Evolutionary conservation across 2,113 vertebrate species (phyloP), one percentile per base, ranked within the genome.

Genomic region (Serilophus lunatus): DNA sequence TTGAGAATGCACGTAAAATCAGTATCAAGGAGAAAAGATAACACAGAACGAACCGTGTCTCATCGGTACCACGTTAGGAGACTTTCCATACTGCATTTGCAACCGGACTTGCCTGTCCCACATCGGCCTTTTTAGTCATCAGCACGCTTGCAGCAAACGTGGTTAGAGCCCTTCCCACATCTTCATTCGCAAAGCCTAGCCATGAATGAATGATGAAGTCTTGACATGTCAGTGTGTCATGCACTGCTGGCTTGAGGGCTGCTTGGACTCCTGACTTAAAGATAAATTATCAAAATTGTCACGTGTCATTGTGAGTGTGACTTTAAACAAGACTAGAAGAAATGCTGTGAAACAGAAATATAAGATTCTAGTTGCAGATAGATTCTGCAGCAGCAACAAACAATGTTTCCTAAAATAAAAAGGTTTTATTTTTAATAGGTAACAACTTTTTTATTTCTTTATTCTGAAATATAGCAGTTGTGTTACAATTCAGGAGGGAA

Each of bases 281-380:
- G 38, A 65, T 24, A 84, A 85, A 54, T 40, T 4, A 56, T 47
- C 17, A 71, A 25, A 87, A n/a, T 42, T 44, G 51, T 65, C 25
- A 33, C 0, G 0, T 0, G 0, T 56, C 42, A n/a, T 7, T 49
- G 31, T 1, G 1, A 50, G 18, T 25, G 18, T 36, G 47, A 57
- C n/a, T 87, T 93, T 53, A 82, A 92, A 85, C 13, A 56, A 23
- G 61, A 65, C n/a, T 40, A 49, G 66, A 91, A 91, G 61, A 82
- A 87, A 33, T 5, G 10, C 9, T 38, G 20, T 54, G 53, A 80
- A 79, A 25, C 3, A 54, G 38, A 70, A 72, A n/a, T 13, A 17
- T 56, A 45, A 75, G 40, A 50, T 33, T 76, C 29, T 72, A 64
- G 38, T 61, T 76, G 20, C 25, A 18, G 13, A 82, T 82, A 69